These are phyloP conservation scores for Glomeris maerens DNA, from an alignment of 1,140 invertebrate genomes.

Conservation along the genomic window DNA sequence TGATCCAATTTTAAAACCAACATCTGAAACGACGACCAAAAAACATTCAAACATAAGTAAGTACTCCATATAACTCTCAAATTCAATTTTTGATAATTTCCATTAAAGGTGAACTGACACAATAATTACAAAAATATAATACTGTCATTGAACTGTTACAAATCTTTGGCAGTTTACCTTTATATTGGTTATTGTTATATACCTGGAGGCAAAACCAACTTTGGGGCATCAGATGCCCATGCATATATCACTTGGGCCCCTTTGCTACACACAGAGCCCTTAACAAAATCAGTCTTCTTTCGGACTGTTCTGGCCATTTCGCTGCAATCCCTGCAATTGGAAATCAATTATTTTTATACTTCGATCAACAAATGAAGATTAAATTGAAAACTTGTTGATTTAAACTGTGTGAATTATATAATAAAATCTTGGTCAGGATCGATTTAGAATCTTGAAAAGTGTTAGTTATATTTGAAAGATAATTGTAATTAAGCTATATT, in stretches of 20 bases:
- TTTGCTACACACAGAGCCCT: constrained; percentile 49
- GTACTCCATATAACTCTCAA: constrained; percentile 40
- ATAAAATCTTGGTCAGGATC: background rate
- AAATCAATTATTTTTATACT: too few species aligned
- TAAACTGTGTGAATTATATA: background rate
- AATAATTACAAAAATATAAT: background rate
- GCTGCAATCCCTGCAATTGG: constrained; percentile 77
- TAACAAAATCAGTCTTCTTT: constrained; percentile 26
- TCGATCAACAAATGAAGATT: constrained; percentile 9
- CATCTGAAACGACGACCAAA: constrained; percentile 26
- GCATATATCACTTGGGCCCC: constrained; percentile 83
- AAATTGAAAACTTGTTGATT: background rate
- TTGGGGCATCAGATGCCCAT: constrained; percentile 89
- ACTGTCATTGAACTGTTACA: background rate
- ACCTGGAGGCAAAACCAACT: constrained; percentile 63
- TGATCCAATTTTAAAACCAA: constrained; percentile 39
- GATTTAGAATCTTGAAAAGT: constrained; percentile 12
- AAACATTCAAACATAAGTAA: constrained; percentile 6
- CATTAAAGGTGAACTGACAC: background rate
- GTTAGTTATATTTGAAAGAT: constrained; percentile 11
- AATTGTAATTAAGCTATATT: constrained; percentile 2
- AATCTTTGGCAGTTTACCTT: background rate
- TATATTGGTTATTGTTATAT: constrained; percentile 13
- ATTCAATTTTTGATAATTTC: constrained; percentile 40
- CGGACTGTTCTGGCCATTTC: constrained; percentile 54